Conservation (phyloP, 2,888 invertebrate genomes). For the Theristus sp. region DNA sequence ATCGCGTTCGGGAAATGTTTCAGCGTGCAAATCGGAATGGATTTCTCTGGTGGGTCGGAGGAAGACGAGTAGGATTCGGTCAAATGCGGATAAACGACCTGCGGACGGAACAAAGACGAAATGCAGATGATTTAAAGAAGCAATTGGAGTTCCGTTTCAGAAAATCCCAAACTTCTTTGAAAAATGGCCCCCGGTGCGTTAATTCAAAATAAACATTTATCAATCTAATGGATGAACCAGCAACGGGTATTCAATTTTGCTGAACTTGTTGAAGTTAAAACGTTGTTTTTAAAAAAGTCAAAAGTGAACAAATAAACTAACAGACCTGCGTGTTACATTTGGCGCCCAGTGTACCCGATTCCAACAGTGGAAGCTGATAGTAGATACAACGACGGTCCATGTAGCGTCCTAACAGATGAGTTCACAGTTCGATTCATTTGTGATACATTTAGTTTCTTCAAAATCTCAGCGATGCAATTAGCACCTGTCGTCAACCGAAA, state of each 20-base stretch:
- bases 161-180: no score
- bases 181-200: no score
- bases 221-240: no score
- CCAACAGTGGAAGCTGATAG: slow-evolving; percentile 80
- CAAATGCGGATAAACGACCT: slow-evolving; percentile 76
- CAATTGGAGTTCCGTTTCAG: neutral
- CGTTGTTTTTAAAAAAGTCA: no score
- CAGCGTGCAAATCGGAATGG: slow-evolving; percentile 88
- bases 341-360: slow-evolving; percentile 95
- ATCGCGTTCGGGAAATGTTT: slow-evolving; percentile 99
- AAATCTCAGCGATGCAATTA: no score
- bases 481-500: no score
- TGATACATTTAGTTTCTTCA: no score
- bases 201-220: no score
- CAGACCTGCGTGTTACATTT: slow-evolving; percentile 40
- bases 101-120: slow-evolving; percentile 5
- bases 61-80: slow-evolving; percentile 75
- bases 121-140: neutral
- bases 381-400: slow-evolving; percentile 96
- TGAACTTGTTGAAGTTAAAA: no score
- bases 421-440: no score
- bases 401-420: slow-evolving; percentile 55
- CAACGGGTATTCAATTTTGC: no score
- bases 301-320: no score
- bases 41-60: slow-evolving; percentile 97